phyloP scores from a whole-genome alignment of 2,888 invertebrate species.

The Limnephilus rhombicus region DNA sequence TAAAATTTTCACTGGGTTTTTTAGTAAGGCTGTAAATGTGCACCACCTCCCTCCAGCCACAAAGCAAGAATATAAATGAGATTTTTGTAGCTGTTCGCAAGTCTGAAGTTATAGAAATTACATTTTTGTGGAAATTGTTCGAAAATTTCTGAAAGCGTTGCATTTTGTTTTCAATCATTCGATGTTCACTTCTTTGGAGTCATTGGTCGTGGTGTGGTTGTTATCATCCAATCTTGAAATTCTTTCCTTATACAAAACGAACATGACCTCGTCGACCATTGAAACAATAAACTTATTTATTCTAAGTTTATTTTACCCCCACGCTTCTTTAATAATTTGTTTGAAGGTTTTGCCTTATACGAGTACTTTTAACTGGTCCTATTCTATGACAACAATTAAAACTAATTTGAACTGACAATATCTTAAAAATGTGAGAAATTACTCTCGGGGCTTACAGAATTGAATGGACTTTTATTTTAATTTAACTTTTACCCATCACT shows the following conservation, averaged over 20 bases:
- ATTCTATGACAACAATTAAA: too few species aligned
- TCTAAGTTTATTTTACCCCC: neutral
- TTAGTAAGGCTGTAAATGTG: too few species aligned
- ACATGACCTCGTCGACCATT: neutral
- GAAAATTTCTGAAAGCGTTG: neutral
- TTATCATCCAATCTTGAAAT: neutral
- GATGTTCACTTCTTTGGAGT: neutral
- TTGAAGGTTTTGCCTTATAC: too few species aligned
- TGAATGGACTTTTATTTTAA: too few species aligned
- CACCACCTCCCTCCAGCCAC: neutral
- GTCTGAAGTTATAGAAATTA: neutral
- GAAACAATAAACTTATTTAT: neutral
- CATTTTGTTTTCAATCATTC: neutral
- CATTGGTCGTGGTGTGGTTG: neutral
- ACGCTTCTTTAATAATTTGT: too few species aligned
- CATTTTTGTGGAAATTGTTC: neutral
- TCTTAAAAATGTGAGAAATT: too few species aligned
- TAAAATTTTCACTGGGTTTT: too few species aligned
- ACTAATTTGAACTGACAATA: too few species aligned
- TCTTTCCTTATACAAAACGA: neutral
- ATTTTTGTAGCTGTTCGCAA: neutral
- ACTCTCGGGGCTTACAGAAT: too few species aligned
- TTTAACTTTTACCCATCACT: too few species aligned
- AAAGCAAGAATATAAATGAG: neutral
- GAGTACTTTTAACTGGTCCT: too few species aligned